Evolutionary conservation across 2,888 invertebrate species (phyloP).

Genomic region (Drosophila koepferae): DNA sequence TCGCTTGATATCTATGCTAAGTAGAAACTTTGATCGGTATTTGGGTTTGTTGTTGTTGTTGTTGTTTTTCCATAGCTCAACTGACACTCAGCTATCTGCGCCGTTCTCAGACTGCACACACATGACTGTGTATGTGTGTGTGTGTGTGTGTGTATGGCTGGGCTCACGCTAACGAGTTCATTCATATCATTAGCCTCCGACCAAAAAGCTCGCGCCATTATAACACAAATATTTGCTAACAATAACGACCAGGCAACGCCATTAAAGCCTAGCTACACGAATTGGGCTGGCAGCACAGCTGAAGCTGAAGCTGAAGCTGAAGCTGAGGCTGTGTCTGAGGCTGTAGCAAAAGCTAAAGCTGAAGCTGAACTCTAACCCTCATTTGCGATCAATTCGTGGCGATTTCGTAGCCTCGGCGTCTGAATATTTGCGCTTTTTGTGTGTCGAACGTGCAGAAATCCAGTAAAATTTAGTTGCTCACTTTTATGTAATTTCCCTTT

Average conservation of each 20-base stretch:
- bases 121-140: not conserved
- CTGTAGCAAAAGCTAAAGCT: constrained; percentile 24
- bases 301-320: constrained; percentile 12
- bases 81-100: constrained; percentile 52
- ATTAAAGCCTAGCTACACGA: constrained; percentile 65
- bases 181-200: constrained; percentile 73
- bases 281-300: constrained; percentile 46
- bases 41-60: constrained; percentile 12
- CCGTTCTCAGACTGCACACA: constrained; percentile 30
- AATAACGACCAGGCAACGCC: constrained; percentile 72
- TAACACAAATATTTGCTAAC: constrained; percentile 79
- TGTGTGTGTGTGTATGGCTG: constrained; percentile 12
- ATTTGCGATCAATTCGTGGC: constrained; percentile 81
- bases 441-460: constrained; percentile 74
- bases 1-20: constrained; percentile 57
- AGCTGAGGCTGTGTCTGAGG: constrained; percentile 31
- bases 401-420: constrained; percentile 67
- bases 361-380: constrained; percentile 73
- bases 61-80: not conserved
- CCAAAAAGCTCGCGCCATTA: constrained; percentile 71
- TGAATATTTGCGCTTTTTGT: constrained; percentile 69
- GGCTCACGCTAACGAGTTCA: constrained; percentile 67
- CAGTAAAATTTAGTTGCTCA: constrained; percentile 78
- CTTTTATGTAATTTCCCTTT: constrained; percentile 80
- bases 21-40: constrained; percentile 56